Conservation (phyloP, 2,888 invertebrate genomes). For the Parasteatoda lunata region DNA sequence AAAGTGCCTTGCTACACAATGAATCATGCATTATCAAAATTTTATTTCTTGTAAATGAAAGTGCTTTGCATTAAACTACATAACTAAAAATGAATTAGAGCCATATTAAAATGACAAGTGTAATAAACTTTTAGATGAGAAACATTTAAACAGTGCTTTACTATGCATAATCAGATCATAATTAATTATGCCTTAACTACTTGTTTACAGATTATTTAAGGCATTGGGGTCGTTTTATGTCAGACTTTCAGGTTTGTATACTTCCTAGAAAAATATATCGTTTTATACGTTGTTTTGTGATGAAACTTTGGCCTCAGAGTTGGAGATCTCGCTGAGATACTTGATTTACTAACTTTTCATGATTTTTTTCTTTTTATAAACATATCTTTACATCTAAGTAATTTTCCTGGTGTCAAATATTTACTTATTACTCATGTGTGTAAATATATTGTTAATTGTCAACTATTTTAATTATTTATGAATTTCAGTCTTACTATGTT, state of each 20-base stretch:
- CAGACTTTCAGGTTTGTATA: conserved; percentile 64
- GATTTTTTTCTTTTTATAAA: conserved; percentile 27
- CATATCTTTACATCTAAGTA: conserved; percentile 54
- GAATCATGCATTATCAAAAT: no score
- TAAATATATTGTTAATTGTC: conserved; percentile 35
- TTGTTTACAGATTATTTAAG: conserved; percentile 68
- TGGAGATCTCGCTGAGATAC: conserved; percentile 60
- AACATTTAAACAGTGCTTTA: not conserved
- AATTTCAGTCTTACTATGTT: conserved; percentile 57
- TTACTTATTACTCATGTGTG: conserved; percentile 33
- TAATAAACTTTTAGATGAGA: not conserved
- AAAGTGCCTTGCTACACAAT: no score
- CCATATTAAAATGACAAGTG: no score
- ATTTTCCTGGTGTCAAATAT: conserved; percentile 49
- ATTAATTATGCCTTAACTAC: conserved; percentile 33
- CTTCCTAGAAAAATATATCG: conserved; percentile 67
- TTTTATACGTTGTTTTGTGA: conserved; percentile 51
- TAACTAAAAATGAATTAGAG: no score
- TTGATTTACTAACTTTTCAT: conserved; percentile 37
- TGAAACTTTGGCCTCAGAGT: conserved; percentile 58
- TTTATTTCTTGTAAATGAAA: no score
- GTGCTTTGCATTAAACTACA: no score
- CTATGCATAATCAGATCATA: not conserved
- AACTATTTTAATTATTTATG: conserved; percentile 31
- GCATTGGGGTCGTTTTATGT: conserved; percentile 55